Conservation (phyloP, 30 jellyfish, hydroid and myxozoan species). For the Hydractinia echinata region DNA sequence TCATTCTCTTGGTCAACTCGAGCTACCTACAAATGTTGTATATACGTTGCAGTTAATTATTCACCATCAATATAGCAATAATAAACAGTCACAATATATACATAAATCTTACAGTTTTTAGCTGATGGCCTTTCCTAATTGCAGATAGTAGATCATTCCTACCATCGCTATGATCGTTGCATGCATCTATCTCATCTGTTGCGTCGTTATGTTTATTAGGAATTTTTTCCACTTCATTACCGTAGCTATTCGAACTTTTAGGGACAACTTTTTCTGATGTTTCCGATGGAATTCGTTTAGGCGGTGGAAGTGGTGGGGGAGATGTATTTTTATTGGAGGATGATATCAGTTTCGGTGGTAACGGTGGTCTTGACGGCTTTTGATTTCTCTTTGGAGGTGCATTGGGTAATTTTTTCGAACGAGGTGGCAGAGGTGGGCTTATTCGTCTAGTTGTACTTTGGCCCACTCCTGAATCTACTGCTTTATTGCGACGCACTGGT, state of each 20-base stretch:
- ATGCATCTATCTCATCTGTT: slow-evolving; percentile 38
- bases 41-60: too few species aligned
- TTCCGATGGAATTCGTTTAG: slow-evolving; percentile 47
- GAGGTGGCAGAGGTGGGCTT: slow-evolving; percentile 63
- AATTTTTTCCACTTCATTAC: slow-evolving; percentile 59
- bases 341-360: slow-evolving; percentile 48
- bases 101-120: slow-evolving; percentile 55
- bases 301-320: slow-evolving; percentile 63
- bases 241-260: slow-evolving; percentile 33
- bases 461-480: too few species aligned
- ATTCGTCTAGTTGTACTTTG: not conserved
- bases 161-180: slow-evolving; percentile 42
- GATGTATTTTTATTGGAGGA: slow-evolving; percentile 8
- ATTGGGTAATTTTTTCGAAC: not conserved
- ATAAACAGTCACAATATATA: too few species aligned
- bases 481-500: slow-evolving; percentile 7
- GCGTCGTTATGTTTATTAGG: slow-evolving; percentile 54
- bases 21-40: slow-evolving; percentile 39
- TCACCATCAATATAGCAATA: too few species aligned
- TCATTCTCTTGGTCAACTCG: slow-evolving; percentile 25
- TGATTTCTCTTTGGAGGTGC: slow-evolving; percentile 59
- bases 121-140: slow-evolving; percentile 69
- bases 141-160: slow-evolving; percentile 73
- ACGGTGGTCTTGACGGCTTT: slow-evolving; percentile 80
- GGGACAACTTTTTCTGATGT: slow-evolving; percentile 64